Evolutionary conservation across 2,113 vertebrate genomes (phyloP), one percentile per base, ranked within the genome.

Genomic region (Mus pahari): DNA sequence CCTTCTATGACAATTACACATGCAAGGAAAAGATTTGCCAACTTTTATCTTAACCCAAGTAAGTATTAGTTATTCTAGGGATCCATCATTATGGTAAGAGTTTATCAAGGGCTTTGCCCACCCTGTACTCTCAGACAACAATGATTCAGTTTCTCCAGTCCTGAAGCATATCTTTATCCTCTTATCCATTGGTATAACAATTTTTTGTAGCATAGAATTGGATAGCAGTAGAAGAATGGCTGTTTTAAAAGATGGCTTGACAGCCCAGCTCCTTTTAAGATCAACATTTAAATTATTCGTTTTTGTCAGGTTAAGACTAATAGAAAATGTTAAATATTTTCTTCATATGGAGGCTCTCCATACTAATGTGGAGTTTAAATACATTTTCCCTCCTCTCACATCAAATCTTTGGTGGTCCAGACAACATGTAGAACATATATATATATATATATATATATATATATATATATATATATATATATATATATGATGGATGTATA

Each of bases 261-360:
- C 50, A 96, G 20, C 48, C 22, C 0, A 68, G 20, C 1, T 90
- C 82, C 88, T 20, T 92, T 79, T 90, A n/a, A 84, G 28, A 68
- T 48, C 71, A 96, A 71, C 17, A 73, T 7, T 91, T 31, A 45
- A 2, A 39, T 81, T 79, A 74, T 91, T 13, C 28, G 73, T 84
- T 31, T 87, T 94, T 70, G 17, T 78, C 86, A 97, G 73, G 36
- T 89, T 87, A 75, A 20, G 81, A 5, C 33, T 74, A 97, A 91
- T 12, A 73, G 17, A 94, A 93, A 95, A 93, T 28, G 3, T 42
- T 9, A 45, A 20, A 58, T 53, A 0, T 86, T 55, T 74, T 71
- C 19, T 68, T 82, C 77, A 64, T 7, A 87, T 39, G 82, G 7
- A 94, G 17, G 84, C 1, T n/a, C 62, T 86, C 79, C 13, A 81